A percentile compares a stretch with the other conserved stretches of the same genome.
Conservation (phyloP, 2,888 invertebrate genomes). For the Copidosoma aretas region DNA sequence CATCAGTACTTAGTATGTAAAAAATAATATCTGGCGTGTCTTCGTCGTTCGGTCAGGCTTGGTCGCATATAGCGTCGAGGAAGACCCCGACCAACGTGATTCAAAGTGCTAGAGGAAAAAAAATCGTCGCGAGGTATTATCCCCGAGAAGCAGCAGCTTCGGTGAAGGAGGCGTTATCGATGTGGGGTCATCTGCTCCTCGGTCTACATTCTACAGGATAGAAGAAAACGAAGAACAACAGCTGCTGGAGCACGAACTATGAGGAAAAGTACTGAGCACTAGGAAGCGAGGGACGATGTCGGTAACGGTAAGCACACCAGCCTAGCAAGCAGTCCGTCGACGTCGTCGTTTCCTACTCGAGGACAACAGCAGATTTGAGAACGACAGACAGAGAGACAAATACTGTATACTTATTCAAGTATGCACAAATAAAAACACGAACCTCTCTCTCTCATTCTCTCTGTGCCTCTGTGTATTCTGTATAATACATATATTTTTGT, state of each 20-base stretch:
- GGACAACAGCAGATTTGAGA: background rate
- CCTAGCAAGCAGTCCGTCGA: background rate
- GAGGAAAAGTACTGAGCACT: constrained; percentile 30
- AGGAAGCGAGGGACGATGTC: constrained; percentile 27
- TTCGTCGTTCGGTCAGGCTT: too few species aligned
- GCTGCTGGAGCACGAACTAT: constrained; percentile 15
- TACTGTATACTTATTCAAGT: background rate
- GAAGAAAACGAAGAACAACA: background rate
- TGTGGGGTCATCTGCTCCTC: background rate
- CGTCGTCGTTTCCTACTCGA: background rate
- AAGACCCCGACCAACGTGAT: too few species aligned
- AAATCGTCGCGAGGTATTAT: too few species aligned
- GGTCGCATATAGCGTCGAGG: too few species aligned
- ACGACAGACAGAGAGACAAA: background rate
- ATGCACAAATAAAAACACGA: background rate
- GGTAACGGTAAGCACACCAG: constrained; percentile 30
- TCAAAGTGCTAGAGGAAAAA: background rate
- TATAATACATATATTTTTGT: too few species aligned
- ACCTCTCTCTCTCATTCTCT: too few species aligned
- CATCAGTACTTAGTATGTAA: too few species aligned
- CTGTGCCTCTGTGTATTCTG: too few species aligned
- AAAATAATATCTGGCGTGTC: too few species aligned
- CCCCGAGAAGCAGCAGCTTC: background rate
- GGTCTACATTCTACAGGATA: background rate
- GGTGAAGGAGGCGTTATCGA: background rate